Conservation (phyloP, 1,140 invertebrate species). For the Laupala kohalensis region DNA sequence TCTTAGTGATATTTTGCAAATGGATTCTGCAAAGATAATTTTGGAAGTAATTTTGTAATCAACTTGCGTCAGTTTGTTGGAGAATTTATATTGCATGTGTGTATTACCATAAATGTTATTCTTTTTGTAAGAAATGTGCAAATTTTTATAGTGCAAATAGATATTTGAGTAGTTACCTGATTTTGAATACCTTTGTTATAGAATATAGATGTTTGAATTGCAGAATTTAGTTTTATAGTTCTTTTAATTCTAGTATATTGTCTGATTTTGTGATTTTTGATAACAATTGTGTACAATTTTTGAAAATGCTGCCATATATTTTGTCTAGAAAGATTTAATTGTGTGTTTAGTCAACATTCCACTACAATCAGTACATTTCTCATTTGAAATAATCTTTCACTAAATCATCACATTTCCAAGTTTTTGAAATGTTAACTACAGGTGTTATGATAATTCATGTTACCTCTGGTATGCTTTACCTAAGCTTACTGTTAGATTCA, state of each 20-base stretch:
- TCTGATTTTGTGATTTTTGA: constrained; percentile 1
- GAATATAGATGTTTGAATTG: neutral
- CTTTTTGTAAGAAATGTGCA: neutral
- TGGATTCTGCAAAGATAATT: too few species aligned
- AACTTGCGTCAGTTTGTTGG: too few species aligned
- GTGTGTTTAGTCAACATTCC: constrained; percentile 11
- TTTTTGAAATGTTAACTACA: neutral
- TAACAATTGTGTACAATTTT: constrained; percentile 9
- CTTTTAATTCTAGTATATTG: constrained; percentile 5
- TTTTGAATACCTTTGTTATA: constrained; percentile 5
- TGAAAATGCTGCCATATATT: constrained; percentile 5
- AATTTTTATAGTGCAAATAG: neutral
- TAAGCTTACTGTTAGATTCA: too few species aligned
- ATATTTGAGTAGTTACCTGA: neutral
- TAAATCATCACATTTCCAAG: neutral
- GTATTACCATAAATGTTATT: neutral
- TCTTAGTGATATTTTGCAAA: too few species aligned
- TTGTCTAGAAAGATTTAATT: constrained; percentile 6
- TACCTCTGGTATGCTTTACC: too few species aligned
- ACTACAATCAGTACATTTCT: neutral
- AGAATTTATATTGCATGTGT: neutral
- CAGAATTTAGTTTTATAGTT: constrained; percentile 8
- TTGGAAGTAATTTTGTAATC: too few species aligned
- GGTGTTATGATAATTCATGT: too few species aligned
- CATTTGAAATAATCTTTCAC: neutral